Evolutionary conservation across 2,113 vertebrate genomes (phyloP).

Genomic region (Oceanodroma tethys): DNA sequence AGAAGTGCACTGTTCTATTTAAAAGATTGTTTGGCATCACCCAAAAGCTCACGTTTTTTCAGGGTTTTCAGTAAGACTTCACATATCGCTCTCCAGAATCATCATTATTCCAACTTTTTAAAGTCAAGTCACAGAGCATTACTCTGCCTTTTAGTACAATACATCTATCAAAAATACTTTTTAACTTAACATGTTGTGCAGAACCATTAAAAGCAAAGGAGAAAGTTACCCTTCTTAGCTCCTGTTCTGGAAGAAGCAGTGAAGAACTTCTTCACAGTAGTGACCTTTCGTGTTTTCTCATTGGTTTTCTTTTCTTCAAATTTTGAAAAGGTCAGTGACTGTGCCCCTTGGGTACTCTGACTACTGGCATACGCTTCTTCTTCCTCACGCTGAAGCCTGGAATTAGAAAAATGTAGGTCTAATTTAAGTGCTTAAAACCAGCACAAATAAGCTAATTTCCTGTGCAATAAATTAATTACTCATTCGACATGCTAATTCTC

Average conservation of each 20-base stretch:
- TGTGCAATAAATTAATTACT: not conserved
- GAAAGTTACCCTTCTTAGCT: constrained; percentile 87
- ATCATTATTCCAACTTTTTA: not conserved
- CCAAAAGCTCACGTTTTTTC: not conserved
- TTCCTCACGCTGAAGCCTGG: constrained; percentile 92
- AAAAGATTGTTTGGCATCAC: not conserved
- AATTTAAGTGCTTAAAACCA: not conserved
- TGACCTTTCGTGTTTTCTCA: constrained; percentile 94
- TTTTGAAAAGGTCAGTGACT: constrained; percentile 90
- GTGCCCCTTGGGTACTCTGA: constrained; percentile 80
- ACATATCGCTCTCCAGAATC: not conserved
- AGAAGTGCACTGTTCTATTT: not conserved
- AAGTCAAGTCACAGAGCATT: not conserved
- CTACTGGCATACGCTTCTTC: constrained; percentile 93
- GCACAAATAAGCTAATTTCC: not conserved
- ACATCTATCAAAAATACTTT: not conserved
- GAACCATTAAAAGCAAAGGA: not conserved
- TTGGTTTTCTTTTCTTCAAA: constrained; percentile 99
- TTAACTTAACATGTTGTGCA: not conserved
- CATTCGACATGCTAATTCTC: not conserved
- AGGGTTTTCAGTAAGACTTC: not conserved
- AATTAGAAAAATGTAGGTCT: not conserved
- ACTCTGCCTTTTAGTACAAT: not conserved
- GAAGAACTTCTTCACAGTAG: constrained; percentile 98
- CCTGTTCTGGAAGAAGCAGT: constrained; percentile 88